phyloP scores from a whole-genome alignment of 2,888 invertebrate genomes.

The Tanytarsus gracilentus region DNA sequence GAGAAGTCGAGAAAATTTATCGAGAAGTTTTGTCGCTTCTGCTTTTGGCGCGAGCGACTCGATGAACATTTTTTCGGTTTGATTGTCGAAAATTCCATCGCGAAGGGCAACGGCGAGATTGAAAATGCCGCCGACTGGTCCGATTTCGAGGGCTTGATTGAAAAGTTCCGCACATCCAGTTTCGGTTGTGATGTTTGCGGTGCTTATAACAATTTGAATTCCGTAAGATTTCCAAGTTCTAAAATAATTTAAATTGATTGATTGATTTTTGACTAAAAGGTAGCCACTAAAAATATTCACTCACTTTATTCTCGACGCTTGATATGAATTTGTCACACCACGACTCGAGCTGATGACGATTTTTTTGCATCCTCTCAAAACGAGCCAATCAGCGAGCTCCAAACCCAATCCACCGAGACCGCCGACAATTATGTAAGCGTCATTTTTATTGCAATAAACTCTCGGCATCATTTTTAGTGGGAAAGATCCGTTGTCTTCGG shows the following conservation, averaged over 20 bases:
- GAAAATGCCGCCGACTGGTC: constrained; percentile 67
- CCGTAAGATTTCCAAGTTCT: constrained; percentile 60
- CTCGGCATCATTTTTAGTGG: not conserved
- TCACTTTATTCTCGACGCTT: not conserved
- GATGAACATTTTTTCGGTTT: constrained; percentile 57
- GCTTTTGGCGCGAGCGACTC: constrained; percentile 64
- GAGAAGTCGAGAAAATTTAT: constrained; percentile 48
- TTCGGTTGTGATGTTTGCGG: constrained; percentile 58
- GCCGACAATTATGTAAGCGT: constrained; percentile 52
- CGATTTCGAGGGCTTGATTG: constrained; percentile 50
- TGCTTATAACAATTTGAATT: constrained; percentile 54
- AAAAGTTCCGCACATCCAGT: constrained; percentile 60
- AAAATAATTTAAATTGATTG: constrained; percentile 20
- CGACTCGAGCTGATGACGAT: constrained; percentile 70
- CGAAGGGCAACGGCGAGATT: constrained; percentile 70
- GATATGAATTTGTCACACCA: constrained; percentile 48
- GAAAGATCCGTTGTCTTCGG: not conserved
- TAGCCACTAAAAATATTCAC: not conserved
- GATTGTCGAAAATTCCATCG: constrained; percentile 65
- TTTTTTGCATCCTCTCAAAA: constrained; percentile 69
- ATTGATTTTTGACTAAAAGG: not conserved
- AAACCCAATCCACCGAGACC: constrained; percentile 90
- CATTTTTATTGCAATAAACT: constrained; percentile 13
- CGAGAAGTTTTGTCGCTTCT: constrained; percentile 60
- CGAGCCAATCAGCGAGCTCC: constrained; percentile 79